phyloP scores from a whole-genome alignment of 1,140 invertebrate genomes.

The Euglossa dilemma region DNA sequence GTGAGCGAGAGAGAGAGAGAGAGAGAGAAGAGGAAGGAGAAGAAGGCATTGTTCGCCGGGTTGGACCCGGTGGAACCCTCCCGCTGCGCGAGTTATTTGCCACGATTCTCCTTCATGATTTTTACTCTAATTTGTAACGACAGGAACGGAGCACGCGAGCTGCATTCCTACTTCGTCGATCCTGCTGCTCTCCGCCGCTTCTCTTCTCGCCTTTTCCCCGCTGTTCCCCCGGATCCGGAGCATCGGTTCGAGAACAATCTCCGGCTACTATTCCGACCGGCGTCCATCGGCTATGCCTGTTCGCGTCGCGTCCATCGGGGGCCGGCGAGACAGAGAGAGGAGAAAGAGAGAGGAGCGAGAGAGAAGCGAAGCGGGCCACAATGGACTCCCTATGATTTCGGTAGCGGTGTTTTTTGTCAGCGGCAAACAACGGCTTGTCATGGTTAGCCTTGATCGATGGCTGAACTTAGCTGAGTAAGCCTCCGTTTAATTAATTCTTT shows the following conservation, averaged over 20 bases:
- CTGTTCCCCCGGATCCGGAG: conserved; percentile 18
- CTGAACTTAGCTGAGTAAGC: conserved; percentile 77
- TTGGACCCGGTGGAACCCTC: conserved; percentile 64
- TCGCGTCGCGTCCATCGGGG: conserved; percentile 25
- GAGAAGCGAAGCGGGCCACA: conserved; percentile 51
- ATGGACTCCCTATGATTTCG: conserved; percentile 73
- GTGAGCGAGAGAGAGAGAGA: not conserved
- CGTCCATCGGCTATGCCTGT: conserved; percentile 15
- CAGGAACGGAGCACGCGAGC: conserved; percentile 78
- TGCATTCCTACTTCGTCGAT: conserved; percentile 67
- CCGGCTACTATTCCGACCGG: conserved; percentile 31
- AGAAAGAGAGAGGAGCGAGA: not conserved
- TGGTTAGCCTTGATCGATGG: conserved; percentile 74
- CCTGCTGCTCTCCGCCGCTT: conserved; percentile 27
- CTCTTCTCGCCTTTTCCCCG: conserved; percentile 17
- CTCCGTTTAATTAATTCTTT: conserved; percentile 77
- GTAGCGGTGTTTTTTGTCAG: conserved; percentile 76
- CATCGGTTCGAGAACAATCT: conserved; percentile 53
- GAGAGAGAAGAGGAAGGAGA: conserved; percentile 25
- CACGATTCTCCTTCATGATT: conserved; percentile 79
- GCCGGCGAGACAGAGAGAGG: not conserved
- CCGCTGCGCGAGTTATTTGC: conserved; percentile 79
- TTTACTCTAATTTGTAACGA: conserved; percentile 81
- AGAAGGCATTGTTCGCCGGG: conserved; percentile 69
- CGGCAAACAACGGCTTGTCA: conserved; percentile 61